Evolutionary conservation across 2,888 invertebrate species (phyloP), one percentile per base, ranked within the genome.

Genomic region (Achlya flavicornis): DNA sequence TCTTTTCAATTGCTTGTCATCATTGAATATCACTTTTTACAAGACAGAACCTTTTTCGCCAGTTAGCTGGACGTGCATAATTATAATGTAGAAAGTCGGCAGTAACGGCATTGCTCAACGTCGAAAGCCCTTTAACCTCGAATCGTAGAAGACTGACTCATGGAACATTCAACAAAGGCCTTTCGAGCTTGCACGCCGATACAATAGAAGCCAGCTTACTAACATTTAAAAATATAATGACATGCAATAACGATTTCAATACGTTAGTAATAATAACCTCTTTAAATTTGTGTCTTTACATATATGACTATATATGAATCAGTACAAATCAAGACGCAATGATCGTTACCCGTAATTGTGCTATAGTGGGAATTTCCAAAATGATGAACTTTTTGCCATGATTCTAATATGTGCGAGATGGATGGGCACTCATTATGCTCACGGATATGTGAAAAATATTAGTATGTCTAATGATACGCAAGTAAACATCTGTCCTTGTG

Each of bases 61-160:
- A 19, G 19, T 53, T 53, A 67, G 68, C 69, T 64, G 71, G 62
- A 66, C 68, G 69, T 73, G 69, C 38, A 67, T 67, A 71, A 63
- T 63, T 68, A 66, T 62, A 69, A 38, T 64, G 63, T 75, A 76
- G 78, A 80, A 80, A 85, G 84, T 76, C 67, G 68, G 67, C 71
- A 75, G 63, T 68, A 69, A 67, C 69, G 69, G 68, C 73, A 73
- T 79, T 78, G 75, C 78, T 73, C 73, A 80, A 80, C 72, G 65
- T 19, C 73, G 77, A 79, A 76, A 80, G 85, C 89, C 90, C 89
- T 89, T 84, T 84, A 85, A 85, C 88, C 89, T 80, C 82, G 75
- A 77, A 81, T 74, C 48, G 70, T 66, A 75, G 76, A 73, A 77
- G 69, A 72, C 75, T 87, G 85, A 87, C 65, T 87, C 87, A 87